Percentiles rank a stretch among this genome's conserved stretches.
Evolutionary conservation across 2,113 vertebrate genomes (phyloP).

Genomic region (Tychaedon coryphoeus): DNA sequence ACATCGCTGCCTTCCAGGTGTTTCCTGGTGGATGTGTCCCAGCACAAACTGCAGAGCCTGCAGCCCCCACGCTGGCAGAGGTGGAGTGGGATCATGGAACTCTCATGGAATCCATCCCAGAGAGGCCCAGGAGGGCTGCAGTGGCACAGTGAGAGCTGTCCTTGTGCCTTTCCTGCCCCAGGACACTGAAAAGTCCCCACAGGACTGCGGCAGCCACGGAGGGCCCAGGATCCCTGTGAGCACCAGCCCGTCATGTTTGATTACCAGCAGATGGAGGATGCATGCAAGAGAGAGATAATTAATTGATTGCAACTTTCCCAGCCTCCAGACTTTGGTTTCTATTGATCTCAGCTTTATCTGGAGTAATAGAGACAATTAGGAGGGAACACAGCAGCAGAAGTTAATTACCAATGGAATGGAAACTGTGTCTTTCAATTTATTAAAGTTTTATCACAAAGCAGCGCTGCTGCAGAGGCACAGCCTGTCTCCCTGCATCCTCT

Average conservation of each 20-base stretch:
- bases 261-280: conserved; percentile 58
- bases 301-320: conserved; percentile 74
- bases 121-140: not conserved
- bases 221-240: not conserved
- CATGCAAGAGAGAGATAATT: conserved; percentile 58
- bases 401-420: conserved; percentile 72
- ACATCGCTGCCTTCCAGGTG: not conserved
- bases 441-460: conserved; percentile 59
- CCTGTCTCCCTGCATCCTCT: rapidly evolving
- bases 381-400: conserved; percentile 39
- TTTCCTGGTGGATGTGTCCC: not conserved
- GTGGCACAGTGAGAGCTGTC: not conserved
- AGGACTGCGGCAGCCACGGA: not conserved
- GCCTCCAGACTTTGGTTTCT: conserved; percentile 54
- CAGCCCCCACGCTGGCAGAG: not conserved
- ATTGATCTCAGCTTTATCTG: conserved; percentile 73
- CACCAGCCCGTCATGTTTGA: not conserved
- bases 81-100: too few relatives aligned
- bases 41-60: not conserved
- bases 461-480: not conserved
- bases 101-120: not conserved
- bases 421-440: conserved; percentile 68
- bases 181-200: rapidly evolving
- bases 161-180: not conserved
- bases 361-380: conserved; percentile 76